These are phyloP conservation scores for Thereva nobilitata DNA, from an alignment of 2,888 invertebrate genomes.

Conservation along the genomic window DNA sequence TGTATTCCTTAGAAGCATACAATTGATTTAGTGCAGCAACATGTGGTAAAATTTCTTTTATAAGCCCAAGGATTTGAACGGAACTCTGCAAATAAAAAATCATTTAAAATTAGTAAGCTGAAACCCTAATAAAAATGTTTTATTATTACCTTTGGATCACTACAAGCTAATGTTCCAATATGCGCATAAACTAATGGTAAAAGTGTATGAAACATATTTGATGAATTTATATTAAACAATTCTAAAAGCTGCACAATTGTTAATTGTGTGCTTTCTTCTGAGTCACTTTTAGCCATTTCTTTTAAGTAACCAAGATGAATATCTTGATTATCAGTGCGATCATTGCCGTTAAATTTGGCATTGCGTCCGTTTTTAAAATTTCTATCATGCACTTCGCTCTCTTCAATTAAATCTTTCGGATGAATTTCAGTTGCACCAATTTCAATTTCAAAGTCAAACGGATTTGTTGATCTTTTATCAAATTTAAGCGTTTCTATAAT, in stretches of 20 bases:
- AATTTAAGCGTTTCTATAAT: slow-evolving; percentile 58
- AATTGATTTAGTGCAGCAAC: slow-evolving; percentile 83
- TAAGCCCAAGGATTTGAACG: slow-evolving; percentile 81
- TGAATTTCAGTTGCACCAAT: slow-evolving; percentile 58
- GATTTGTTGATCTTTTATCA: slow-evolving; percentile 58
- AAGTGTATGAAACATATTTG: slow-evolving; percentile 70
- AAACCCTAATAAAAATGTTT: neutral
- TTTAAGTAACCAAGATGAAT: slow-evolving; percentile 37
- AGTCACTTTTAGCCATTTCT: slow-evolving; percentile 52
- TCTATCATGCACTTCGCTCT: slow-evolving; percentile 51
- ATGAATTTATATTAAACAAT: slow-evolving; percentile 55
- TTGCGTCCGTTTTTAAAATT: slow-evolving; percentile 53
- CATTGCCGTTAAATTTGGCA: slow-evolving; percentile 56
- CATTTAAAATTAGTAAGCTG: neutral
- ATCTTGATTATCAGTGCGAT: slow-evolving; percentile 50
- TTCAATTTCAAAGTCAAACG: slow-evolving; percentile 57
- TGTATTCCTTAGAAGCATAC: slow-evolving; percentile 52
- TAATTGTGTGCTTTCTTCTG: slow-evolving; percentile 52
- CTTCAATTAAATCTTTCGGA: slow-evolving; percentile 54
- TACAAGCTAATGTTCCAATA: slow-evolving; percentile 73
- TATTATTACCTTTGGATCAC: slow-evolving; percentile 75
- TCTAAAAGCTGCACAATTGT: slow-evolving; percentile 55
- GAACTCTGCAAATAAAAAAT: slow-evolving; percentile 65
- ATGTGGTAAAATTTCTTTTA: slow-evolving; percentile 86
- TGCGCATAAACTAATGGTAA: slow-evolving; percentile 85